Conservation (phyloP, 2,888 invertebrate genomes). For the Ischnura elegans region DNA sequence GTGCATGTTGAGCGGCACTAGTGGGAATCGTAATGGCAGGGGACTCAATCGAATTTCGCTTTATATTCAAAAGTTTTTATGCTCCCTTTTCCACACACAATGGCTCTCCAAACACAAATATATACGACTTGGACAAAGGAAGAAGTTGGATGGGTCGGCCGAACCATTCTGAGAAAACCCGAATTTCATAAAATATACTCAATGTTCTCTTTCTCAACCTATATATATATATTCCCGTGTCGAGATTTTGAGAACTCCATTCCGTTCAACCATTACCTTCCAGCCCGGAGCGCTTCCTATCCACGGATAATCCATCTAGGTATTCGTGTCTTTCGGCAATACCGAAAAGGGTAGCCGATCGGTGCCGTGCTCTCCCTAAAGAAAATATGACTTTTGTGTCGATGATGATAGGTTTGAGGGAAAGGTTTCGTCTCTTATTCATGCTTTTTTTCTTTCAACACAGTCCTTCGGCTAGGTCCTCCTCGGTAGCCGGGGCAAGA, state of each 20-base stretch:
- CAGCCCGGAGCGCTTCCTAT: background rate
- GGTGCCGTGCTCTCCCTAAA: slow-evolving; percentile 44
- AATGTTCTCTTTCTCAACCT: background rate
- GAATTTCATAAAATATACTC: slow-evolving; percentile 53
- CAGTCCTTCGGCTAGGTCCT: background rate
- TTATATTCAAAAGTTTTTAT: background rate
- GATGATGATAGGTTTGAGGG: slow-evolving; percentile 59
- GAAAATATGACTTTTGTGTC: slow-evolving; percentile 66
- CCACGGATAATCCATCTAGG: slow-evolving; percentile 38
- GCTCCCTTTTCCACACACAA: background rate
- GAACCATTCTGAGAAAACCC: slow-evolving; percentile 18
- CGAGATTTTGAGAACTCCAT: slow-evolving; percentile 45
- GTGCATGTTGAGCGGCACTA: slow-evolving; percentile 54
- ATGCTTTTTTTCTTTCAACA: background rate
- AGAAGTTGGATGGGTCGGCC: background rate
- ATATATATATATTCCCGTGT: slow-evolving; percentile 18
- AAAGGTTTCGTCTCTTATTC: background rate
- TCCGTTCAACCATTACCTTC: background rate
- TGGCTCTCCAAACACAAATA: background rate
- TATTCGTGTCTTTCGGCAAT: slow-evolving; percentile 60
- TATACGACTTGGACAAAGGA: too few species aligned
- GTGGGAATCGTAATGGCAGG: slow-evolving; percentile 35
- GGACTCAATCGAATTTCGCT: slow-evolving; percentile 36
- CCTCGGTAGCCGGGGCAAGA: background rate
- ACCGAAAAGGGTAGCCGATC: slow-evolving; percentile 33